phyloP scores from a whole-genome alignment of 2,888 invertebrate species.

The Polyommatus iphigenia region DNA sequence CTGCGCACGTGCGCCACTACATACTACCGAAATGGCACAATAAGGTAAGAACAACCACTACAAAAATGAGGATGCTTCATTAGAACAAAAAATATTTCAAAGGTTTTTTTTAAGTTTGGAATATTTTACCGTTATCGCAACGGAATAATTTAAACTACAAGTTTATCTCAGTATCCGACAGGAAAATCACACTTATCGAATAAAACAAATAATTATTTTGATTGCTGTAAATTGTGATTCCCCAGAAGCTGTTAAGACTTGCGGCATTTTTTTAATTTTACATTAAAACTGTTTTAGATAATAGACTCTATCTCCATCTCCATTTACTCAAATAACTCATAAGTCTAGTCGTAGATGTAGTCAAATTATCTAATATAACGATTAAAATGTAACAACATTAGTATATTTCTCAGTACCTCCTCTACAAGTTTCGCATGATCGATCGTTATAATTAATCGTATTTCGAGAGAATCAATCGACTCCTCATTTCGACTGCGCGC shows the following conservation, averaged over 20 bases:
- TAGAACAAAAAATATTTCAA: slow-evolving; percentile 17
- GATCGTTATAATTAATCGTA: slow-evolving; percentile 3
- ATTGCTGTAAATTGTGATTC: too few relatives aligned
- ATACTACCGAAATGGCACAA: slow-evolving; percentile 64
- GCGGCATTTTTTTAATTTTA: too few relatives aligned
- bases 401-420: background rate
- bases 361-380: background rate
- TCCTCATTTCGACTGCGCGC: background rate
- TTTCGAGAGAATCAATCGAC: background rate
- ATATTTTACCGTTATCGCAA: background rate
- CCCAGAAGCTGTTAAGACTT: too few relatives aligned
- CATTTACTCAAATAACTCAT: too few relatives aligned
- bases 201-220: too few relatives aligned
- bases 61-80: slow-evolving; percentile 33
- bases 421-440: background rate
- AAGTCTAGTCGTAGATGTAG: too few relatives aligned
- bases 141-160: background rate
- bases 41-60: slow-evolving; percentile 45
- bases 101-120: background rate
- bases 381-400: background rate
- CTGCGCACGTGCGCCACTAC: slow-evolving; percentile 78
- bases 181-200: background rate
- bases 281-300: too few relatives aligned
- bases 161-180: background rate
- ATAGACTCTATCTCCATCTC: too few relatives aligned